A percentile compares a stretch with the other conserved stretches of the same genome.
Conservation (phyloP, 2,888 invertebrate genomes). For the Lycophotia porphyrea region DNA sequence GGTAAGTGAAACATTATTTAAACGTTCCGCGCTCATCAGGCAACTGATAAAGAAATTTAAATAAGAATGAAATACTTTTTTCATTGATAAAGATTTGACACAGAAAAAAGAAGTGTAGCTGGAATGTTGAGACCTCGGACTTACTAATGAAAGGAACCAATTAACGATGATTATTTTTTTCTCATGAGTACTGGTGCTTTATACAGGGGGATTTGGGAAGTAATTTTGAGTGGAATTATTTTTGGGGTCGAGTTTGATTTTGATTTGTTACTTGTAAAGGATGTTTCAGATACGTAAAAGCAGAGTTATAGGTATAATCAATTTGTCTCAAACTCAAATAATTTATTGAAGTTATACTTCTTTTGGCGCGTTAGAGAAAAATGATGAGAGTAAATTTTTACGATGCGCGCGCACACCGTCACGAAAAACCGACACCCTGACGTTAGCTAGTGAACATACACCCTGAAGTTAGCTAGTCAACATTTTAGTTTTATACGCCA, state of each 20-base stretch:
- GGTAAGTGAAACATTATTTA: conserved; percentile 82
- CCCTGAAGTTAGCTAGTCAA: no score
- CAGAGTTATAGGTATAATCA: neutral
- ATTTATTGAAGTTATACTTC: no score
- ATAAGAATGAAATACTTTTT: conserved; percentile 89
- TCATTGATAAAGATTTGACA: conserved; percentile 90
- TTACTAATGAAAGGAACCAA: conserved; percentile 90
- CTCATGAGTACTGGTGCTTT: conserved; percentile 78
- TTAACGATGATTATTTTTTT: conserved; percentile 89
- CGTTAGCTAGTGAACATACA: no score
- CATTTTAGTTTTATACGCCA: no score
- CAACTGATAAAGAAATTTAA: conserved; percentile 87
- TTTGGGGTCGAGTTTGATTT: neutral
- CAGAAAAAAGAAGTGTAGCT: conserved; percentile 85
- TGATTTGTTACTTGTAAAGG: neutral
- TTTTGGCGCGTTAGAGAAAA: no score
- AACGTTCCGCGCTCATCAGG: conserved; percentile 79
- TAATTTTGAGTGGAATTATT: neutral
- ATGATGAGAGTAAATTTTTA: no score
- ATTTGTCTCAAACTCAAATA: neutral
- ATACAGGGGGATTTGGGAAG: conserved; percentile 76
- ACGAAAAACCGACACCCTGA: no score
- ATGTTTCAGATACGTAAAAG: neutral
- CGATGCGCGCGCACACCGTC: no score
- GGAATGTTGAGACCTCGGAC: conserved; percentile 86